A percentile compares a stretch with the other conserved stretches of the same genome.
Evolutionary conservation across 2,113 vertebrate species (phyloP).

Genomic region (Oceanodroma tethys): DNA sequence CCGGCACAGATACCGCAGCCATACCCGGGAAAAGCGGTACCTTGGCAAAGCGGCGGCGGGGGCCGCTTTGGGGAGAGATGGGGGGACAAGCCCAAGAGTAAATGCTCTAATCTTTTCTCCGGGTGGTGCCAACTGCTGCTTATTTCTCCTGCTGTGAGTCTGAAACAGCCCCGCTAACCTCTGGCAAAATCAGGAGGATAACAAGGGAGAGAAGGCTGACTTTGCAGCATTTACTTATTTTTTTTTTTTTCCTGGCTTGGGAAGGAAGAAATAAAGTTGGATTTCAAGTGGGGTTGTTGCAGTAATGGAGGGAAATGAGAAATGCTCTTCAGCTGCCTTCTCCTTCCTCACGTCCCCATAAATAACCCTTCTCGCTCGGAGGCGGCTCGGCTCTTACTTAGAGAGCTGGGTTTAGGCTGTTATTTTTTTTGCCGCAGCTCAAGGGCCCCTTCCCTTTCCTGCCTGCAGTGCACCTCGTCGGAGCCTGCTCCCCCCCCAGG

Average conservation of each 20-base stretch:
- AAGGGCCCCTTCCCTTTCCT: neutral
- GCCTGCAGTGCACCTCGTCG: neutral
- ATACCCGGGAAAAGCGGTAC: neutral
- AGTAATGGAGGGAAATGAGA: slow-evolving; percentile 36
- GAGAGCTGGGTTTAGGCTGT: neutral
- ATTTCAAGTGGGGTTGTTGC: slow-evolving; percentile 33
- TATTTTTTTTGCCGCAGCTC: neutral
- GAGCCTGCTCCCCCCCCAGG: neutral
- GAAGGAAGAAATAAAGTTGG: slow-evolving; percentile 3
- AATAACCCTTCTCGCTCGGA: neutral
- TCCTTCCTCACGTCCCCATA: neutral
- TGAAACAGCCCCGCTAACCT: neutral
- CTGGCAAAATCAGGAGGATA: neutral
- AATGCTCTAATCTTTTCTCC: neutral
- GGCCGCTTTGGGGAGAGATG: neutral
- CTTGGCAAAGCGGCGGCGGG: neutral
- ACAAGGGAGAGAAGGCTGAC: neutral
- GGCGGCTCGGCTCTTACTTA: accelerated
- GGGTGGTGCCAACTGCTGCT: neutral
- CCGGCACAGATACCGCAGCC: neutral
- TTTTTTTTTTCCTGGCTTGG: neutral
- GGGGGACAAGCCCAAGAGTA: neutral
- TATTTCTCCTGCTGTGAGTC: neutral
- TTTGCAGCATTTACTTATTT: neutral
- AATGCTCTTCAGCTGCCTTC: slow-evolving; percentile 46